Conservation (phyloP, 2,888 invertebrate genomes). For the Hybos culiciformis region DNA sequence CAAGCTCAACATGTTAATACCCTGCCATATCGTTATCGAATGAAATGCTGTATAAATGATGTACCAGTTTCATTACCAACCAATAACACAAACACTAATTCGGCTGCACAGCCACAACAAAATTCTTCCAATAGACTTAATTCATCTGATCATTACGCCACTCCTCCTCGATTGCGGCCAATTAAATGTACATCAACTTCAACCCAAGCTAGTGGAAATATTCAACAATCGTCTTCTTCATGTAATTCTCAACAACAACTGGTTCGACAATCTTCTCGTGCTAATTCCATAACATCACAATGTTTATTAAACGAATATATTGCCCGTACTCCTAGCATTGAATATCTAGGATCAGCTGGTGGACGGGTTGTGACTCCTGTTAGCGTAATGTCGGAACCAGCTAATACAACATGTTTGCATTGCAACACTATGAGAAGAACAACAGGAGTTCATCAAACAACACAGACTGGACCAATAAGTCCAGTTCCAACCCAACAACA, state of each 20-base stretch:
- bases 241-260: neutral
- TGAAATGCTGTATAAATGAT: constrained; percentile 29
- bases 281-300: constrained; percentile 2
- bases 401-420: constrained; percentile 29
- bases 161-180: constrained; percentile 22
- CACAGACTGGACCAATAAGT: constrained; percentile 36
- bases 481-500: constrained; percentile 29
- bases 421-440: constrained; percentile 34
- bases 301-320: constrained; percentile 18
- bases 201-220: neutral
- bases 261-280: constrained; percentile 11
- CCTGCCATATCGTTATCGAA: constrained; percentile 27
- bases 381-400: constrained; percentile 17
- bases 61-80: neutral
- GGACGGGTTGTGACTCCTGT: constrained; percentile 22
- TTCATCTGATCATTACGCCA: constrained; percentile 21
- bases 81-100: neutral
- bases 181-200: constrained; percentile 10
- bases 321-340: constrained; percentile 20
- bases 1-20: constrained; percentile 17
- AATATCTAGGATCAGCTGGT: constrained; percentile 18
- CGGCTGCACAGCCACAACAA: constrained; percentile 2
- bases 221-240: constrained; percentile 1
- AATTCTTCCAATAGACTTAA: constrained; percentile 11
- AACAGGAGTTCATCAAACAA: constrained; percentile 36